Percentiles rank a stretch among this genome's conserved stretches.
Conservation (phyloP, 2,888 invertebrate species). For the Euproctis similis region DNA sequence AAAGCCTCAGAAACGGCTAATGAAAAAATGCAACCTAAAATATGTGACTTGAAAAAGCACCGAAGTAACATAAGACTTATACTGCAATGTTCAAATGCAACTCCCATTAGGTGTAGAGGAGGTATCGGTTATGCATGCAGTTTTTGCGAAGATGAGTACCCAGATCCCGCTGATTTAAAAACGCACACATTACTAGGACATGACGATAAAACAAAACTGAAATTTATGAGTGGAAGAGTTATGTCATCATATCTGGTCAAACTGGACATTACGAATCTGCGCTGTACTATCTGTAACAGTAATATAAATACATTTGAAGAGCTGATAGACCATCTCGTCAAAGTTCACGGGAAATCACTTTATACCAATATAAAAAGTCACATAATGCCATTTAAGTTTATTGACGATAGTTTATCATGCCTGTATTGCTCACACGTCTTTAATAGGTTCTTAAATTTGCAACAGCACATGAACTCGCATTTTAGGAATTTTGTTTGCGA, state of each 20-base stretch:
- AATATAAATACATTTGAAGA: conserved; percentile 10
- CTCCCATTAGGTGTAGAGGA: conserved; percentile 36
- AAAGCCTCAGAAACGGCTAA: conserved; percentile 7
- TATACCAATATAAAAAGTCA: conserved; percentile 17
- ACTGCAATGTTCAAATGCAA: conserved; percentile 42
- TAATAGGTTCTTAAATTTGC: conserved; percentile 14
- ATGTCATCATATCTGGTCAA: conserved; percentile 20
- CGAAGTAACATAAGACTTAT: conserved; percentile 33
- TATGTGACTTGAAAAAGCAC: conserved; percentile 7
- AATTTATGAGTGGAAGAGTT: background rate
- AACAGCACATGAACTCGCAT: conserved; percentile 22
- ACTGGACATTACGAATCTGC: conserved; percentile 35
- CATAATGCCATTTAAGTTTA: conserved; percentile 21
- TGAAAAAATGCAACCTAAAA: background rate
- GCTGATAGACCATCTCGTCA: conserved; percentile 9
- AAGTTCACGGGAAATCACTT: conserved; percentile 11
- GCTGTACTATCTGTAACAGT: conserved; percentile 24
- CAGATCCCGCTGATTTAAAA: conserved; percentile 36
- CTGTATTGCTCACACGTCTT: conserved; percentile 9
- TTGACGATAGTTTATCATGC: conserved; percentile 10
- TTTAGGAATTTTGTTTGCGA: conserved; percentile 9
- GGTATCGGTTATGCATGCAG: conserved; percentile 40
- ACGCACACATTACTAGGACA: conserved; percentile 34
- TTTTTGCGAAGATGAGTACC: conserved; percentile 34
- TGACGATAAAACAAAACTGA: conserved; percentile 12